Evolutionary conservation across 2,797 vertebrate species (phyloP).

Genomic region (Manis crassicaudata): DNA sequence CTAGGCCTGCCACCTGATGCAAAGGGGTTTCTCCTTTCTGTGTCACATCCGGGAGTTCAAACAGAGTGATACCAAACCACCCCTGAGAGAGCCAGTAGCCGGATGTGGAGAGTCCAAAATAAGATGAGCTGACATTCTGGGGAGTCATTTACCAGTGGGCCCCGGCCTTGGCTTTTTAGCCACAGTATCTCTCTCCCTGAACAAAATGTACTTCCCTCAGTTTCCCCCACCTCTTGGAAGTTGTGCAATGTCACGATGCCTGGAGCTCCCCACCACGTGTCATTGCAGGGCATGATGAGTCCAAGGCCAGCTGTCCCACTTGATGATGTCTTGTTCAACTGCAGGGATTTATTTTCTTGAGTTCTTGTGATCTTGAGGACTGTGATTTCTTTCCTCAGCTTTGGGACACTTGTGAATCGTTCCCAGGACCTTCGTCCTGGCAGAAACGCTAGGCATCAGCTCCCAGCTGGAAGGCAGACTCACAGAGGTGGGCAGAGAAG

Average conservation of each 20-base stretch:
- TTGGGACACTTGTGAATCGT: background rate
- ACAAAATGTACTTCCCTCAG: background rate
- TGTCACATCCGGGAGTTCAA: slow-evolving; percentile 58
- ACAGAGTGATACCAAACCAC: slow-evolving; percentile 41
- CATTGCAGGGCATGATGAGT: background rate
- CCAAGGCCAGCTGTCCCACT: background rate
- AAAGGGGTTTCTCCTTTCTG: slow-evolving; percentile 28
- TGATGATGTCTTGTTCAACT: background rate
- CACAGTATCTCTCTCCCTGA: background rate
- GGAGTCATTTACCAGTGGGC: background rate
- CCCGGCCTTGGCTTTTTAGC: background rate
- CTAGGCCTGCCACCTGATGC: slow-evolving; percentile 36
- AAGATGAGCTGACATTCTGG: background rate
- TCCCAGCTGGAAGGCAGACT: background rate
- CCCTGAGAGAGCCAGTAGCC: background rate
- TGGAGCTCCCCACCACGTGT: background rate
- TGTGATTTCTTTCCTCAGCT: background rate
- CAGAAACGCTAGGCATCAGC: background rate
- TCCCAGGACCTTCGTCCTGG: background rate
- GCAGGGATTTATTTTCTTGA: background rate
- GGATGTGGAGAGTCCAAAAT: slow-evolving; percentile 42
- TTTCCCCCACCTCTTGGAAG: background rate
- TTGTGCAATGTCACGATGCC: background rate
- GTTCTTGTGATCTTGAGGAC: background rate
- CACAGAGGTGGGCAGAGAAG: background rate